phyloP scores from a whole-genome alignment of 92 coral and sea anemone genomes.

The Hydrozoanthus gracilis region DNA sequence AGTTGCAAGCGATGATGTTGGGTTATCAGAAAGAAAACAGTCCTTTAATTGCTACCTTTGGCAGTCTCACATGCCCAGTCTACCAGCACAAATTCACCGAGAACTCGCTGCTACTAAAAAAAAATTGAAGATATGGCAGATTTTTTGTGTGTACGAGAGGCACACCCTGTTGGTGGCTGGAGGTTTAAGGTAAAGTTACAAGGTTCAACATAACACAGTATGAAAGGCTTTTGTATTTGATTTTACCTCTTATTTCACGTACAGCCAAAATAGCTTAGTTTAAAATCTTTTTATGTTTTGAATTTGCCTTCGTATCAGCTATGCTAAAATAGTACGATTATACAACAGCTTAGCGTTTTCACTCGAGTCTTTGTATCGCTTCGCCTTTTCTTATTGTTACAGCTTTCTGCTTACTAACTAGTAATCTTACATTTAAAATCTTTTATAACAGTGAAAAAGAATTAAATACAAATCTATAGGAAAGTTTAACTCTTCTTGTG shows the following conservation, averaged over 20 bases:
- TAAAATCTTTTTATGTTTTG: not conserved
- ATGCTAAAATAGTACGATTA: not conserved
- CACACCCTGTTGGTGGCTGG: too few relatives aligned
- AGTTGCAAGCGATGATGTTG: slow-evolving; percentile 32
- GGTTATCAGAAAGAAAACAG: slow-evolving; percentile 29
- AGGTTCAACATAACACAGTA: slow-evolving; percentile 1
- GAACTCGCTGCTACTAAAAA: slow-evolving; percentile 14
- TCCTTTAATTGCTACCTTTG: slow-evolving; percentile 45
- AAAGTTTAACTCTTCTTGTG: not conserved
- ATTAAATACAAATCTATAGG: not conserved
- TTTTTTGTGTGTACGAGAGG: slow-evolving; percentile 48
- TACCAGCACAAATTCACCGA: slow-evolving; percentile 29
- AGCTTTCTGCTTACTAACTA: not conserved
- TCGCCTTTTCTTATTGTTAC: not conserved
- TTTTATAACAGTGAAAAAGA: too few relatives aligned
- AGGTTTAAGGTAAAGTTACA: too few relatives aligned
- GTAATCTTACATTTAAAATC: not conserved
- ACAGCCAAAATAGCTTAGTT: not conserved
- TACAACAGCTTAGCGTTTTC: not conserved
- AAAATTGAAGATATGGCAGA: too few relatives aligned
- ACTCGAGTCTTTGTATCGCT: not conserved
- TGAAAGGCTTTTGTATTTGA: not conserved
- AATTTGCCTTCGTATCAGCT: not conserved
- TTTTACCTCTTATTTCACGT: not conserved
- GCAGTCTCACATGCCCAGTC: too few relatives aligned